Base-by-base conservation (phyloP, 2,113 vertebrate species). In the Antidorcas marsupialis region DNA sequence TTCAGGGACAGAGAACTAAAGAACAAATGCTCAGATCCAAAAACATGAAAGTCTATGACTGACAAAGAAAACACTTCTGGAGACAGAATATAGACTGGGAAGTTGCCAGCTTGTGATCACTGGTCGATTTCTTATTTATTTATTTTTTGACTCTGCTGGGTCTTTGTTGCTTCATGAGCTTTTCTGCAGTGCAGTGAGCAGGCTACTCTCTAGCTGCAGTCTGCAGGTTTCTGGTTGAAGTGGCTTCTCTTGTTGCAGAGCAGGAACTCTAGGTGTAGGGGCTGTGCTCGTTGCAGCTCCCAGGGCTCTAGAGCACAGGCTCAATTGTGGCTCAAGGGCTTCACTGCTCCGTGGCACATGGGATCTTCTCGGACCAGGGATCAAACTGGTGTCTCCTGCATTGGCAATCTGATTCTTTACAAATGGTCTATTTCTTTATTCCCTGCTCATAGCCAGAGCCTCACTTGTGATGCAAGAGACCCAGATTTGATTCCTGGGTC, bases 271-370 rank as follows among this genome's bases (percentile, higher is more conserved):
- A 74, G 36, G 67, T 2, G 0, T 36, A 36, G n/a, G n/a, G 64
- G n/a, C 64, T 71, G 9, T 33, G 16, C 6, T 71, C 19, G 17
- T n/a, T 36, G 64, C 17, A n/a, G 64, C 36, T 23, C 67, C 21
- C 21, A 5, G 19, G 67, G 36, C 67, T 74, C 19, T 74, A 74
- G 36, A 39, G 67, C 19, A 39, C 67, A 74, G 36, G 67, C 67
- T 39, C 36, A 39, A 3, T 7, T 74, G 67, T 39, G 36, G 36
- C 36, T 25, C 67, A 74, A 23, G 36, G 67, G 67, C 36, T 74
- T 74, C 5, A 0, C 36, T 39, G 36, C 67, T 74, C 11, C 5
- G 0, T 13, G 67, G 67, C 36, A 25, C 36, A 3, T 74, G 21
- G 36, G n/a, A 25, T 74, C 67, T 39, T 25, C 36, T 39, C 5